Base-by-base conservation (phyloP, 2,888 invertebrate species). In the Pammene aurita region DNA sequence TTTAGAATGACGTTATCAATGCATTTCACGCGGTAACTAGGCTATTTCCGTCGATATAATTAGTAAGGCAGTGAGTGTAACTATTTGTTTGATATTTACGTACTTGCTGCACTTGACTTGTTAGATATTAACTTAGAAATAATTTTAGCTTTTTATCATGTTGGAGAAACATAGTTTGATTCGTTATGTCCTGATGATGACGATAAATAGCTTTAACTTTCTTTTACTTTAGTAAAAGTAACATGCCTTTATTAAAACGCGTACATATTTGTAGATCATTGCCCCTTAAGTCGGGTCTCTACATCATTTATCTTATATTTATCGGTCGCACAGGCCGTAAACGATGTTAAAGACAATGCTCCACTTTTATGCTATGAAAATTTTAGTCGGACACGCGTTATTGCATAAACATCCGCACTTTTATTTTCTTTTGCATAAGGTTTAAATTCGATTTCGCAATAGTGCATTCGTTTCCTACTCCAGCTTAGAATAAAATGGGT, bases 1-100 rank as follows among this genome's bases (percentile, higher is more conserved):
- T 62, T 26, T 41, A 38, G 18, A 62, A 52, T 26, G 6, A 14
- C 52, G 52, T 66, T 66, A 66, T 66, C 66, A 52, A 42, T 41
- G 13, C 42, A 58, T 66, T 66, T 66, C 44, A 58, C 42, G 10
- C 52, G 58, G 58, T 52, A 42, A 58, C 42, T 34, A 16, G 35
- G 13, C 18, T 57, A 35, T 52, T 66, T 52, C 52, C 52, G 44
- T 26, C 57, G n/a, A n/a, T 16, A 50, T 52, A 50, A 50, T 50
- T 62, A 18, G 18, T 18, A n/a, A 62, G 7, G 18, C 38, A 38
- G 18, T 7, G 2, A 35, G 6, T 41, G 18, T 26, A 50, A 26
- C 16, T 35, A 14, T 50, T 38, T 16, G 7, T 16, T 10, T 46
- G 58, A 61, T 35, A 48, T 35, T 26, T 14, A 14, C 2, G 35